Percentiles rank a stretch among this genome's conserved stretches.
phyloP scores from a whole-genome alignment of 2,888 invertebrate species.

The Hanleya hanleyi region DNA sequence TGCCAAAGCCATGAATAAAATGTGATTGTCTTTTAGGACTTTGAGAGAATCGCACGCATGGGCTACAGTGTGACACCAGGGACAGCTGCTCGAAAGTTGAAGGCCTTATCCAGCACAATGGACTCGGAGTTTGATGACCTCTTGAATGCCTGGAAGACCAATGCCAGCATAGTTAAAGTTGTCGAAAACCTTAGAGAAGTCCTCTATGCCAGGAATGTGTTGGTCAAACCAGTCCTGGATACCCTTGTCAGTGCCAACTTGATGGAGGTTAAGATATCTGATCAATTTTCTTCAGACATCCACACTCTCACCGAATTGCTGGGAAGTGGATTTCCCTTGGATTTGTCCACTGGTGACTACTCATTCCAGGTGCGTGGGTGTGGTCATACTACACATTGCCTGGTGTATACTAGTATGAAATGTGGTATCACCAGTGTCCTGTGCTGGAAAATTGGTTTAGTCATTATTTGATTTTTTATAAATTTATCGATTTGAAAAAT shows the following conservation, averaged over 20 bases:
- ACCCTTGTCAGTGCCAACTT: neutral
- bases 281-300: neutral
- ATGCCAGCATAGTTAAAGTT: neutral
- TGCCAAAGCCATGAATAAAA: too few species aligned
- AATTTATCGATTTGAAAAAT: too few species aligned
- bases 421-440: too few species aligned
- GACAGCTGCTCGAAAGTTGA: neutral
- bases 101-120: neutral
- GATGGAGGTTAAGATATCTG: neutral
- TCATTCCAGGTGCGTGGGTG: neutral
- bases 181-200: neutral
- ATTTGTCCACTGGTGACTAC: neutral
- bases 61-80: neutral
- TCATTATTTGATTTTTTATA: too few species aligned
- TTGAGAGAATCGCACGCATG: neutral
- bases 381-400: too few species aligned
- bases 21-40: neutral
- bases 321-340: neutral
- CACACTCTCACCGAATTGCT: neutral
- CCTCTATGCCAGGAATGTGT: neutral
- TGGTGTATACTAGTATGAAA: too few species aligned
- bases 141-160: neutral
- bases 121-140: neutral
- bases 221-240: neutral
- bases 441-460: too few species aligned